Percentiles rank a stretch among this genome's conserved stretches.
Evolutionary conservation across 1,140 invertebrate species (phyloP).

Genomic region (Latrodectus geometricus): DNA sequence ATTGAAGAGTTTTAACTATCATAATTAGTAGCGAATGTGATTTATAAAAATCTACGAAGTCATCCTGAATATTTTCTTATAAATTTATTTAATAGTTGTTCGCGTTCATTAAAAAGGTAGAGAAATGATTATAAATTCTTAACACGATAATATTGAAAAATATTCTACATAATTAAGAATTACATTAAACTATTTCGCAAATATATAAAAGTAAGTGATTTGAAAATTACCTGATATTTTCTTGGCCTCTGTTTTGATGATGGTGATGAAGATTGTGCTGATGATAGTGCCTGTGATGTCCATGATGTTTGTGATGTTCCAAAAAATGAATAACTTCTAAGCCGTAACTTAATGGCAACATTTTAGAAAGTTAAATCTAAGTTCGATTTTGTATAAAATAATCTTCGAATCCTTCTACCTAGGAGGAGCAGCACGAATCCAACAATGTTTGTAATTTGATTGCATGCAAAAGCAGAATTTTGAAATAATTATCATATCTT

Average conservation of each 20-base stretch:
- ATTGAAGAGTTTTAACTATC: no score
- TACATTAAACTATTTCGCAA: neutral
- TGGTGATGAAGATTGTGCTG: conserved; percentile 36
- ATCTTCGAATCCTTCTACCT: conserved; percentile 1
- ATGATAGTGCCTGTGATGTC: conserved; percentile 10
- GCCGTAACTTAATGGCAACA: conserved; percentile 59
- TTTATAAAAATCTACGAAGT: no score
- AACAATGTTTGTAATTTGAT: conserved; percentile 34
- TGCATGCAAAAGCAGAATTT: neutral
- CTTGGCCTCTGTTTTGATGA: neutral
- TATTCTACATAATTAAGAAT: neutral
- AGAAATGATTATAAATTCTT: no score
- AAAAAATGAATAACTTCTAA: conserved; percentile 57
- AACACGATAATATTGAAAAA: no score
- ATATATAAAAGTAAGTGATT: neutral
- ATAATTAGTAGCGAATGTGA: no score
- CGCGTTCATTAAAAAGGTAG: no score
- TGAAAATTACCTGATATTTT: conserved; percentile 25
- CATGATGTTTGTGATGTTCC: conserved; percentile 41
- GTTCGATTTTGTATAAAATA: neutral
- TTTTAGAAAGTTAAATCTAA: conserved; percentile 13
- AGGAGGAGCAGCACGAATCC: conserved; percentile 35
- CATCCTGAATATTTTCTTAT: no score
- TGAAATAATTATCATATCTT: conserved; percentile 33
- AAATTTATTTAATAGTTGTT: no score